These are phyloP conservation scores for Pachyuromys duprasi DNA, from an alignment of 2,797 vertebrate species.

Conservation along the genomic window DNA sequence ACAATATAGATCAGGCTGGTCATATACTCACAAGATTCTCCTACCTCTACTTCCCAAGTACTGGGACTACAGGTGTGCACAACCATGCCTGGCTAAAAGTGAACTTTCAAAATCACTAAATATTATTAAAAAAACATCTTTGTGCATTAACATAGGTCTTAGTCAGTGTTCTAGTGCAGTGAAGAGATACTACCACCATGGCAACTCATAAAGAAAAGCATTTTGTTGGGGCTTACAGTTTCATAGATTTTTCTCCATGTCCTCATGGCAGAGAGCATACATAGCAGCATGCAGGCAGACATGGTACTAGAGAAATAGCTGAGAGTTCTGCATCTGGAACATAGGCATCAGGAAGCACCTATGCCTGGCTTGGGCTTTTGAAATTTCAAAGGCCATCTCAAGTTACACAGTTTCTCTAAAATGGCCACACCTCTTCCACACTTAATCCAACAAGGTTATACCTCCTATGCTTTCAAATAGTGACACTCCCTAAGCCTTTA, in stretches of 20 bases:
- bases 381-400: background rate
- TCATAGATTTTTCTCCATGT: background rate
- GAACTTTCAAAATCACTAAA: slow-evolving; percentile 27
- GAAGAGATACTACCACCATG: background rate
- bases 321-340: background rate
- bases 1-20: background rate
- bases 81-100: background rate
- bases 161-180: background rate
- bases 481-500: background rate
- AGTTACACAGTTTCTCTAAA: background rate
- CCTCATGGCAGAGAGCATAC: background rate
- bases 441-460: background rate
- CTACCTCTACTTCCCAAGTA: background rate
- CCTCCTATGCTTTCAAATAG: background rate
- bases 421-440: background rate
- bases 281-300: background rate
- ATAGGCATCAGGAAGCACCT: background rate
- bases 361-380: background rate
- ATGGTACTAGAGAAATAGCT: background rate
- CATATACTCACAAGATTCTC: background rate
- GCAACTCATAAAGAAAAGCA: background rate
- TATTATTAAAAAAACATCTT: slow-evolving; percentile 54
- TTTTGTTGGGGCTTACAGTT: background rate
- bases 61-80: background rate
- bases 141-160: background rate